Evolutionary conservation across 2,113 vertebrate genomes (phyloP), one percentile per base, ranked within the genome.

Genomic region (Pachypanchax playfairii): DNA sequence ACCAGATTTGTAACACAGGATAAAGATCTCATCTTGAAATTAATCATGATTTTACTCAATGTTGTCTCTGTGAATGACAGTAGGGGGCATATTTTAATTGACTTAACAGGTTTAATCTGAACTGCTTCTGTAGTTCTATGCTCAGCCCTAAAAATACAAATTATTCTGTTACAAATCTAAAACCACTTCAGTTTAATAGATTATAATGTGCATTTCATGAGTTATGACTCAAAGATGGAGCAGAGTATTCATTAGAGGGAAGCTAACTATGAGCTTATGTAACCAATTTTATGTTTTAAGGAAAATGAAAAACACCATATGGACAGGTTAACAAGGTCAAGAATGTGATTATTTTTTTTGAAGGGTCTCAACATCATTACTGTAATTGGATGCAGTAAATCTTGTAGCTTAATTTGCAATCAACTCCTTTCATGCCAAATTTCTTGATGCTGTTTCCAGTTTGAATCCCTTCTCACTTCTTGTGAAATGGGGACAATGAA

Each of bases 381-480:
- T 42, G 39, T 42, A 42, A 20, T 42, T 42, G n/a, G 39, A 20
- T 42, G n/a, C n/a, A 18, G 39, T 42, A 42, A 42, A 42, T 42
- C 39, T 20, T 4, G 39, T 4, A 9, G 39, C 39, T 42, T 42
- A 17, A 42, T 42, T 42, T 42, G 39, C 39, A 20, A 42, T n/a
- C 39, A 20, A 10, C n/a, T 42, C n/a, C 18, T 42, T 42, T 20
- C 39, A 18, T 18, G n/a, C 20, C 10, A 6, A 6, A 18, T 15
- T 39, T 17, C 17, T 17, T 39, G 5, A 7, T 7, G 10, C 17
- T 20, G n/a, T 20, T 20, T 20, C 39, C n/a, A 8, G n/a, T 20
- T 42, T 42, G n/a, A 20, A 2, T 39, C 7, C 38, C 38, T 2
- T 20, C 39, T 42, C 4, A 36, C 35, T 11, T 36, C 12, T 36